Evolutionary conservation across 2,797 vertebrate species (phyloP).

Genomic region (Gobionotothen gibberifrons): DNA sequence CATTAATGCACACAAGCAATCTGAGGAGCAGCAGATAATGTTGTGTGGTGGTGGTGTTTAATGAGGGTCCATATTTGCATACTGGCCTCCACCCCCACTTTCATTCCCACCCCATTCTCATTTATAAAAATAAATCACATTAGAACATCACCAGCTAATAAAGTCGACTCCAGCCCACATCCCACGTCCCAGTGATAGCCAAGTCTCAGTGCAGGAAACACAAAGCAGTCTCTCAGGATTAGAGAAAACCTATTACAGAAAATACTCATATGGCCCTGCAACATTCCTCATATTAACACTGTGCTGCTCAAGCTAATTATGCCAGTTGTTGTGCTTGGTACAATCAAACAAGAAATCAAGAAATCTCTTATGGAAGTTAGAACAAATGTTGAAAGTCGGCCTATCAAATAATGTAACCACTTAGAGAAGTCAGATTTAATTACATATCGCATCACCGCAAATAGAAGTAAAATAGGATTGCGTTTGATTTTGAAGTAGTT

Average conservation of each 20-base stretch:
- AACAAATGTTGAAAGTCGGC: constrained; percentile 65
- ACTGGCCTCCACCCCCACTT: constrained; percentile 81
- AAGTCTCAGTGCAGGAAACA: constrained; percentile 78
- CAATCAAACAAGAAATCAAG: constrained; percentile 71
- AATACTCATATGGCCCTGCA: constrained; percentile 67
- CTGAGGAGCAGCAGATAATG: constrained; percentile 94
- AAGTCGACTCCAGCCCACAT: constrained; percentile 78
- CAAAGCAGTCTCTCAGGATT: constrained; percentile 76
- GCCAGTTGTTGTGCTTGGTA: constrained; percentile 64
- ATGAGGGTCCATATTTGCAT: constrained; percentile 92
- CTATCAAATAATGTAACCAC: constrained; percentile 58
- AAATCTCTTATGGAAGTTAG: constrained; percentile 64
- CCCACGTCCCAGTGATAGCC: constrained; percentile 72
- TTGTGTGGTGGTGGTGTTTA: constrained; percentile 90
- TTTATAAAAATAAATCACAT: constrained; percentile 87
- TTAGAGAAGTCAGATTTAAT: constrained; percentile 74
- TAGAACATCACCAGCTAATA: constrained; percentile 83
- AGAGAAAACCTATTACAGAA: constrained; percentile 77
- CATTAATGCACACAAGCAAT: constrained; percentile 96
- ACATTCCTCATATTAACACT: constrained; percentile 75
- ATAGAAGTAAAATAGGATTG: constrained; percentile 60
- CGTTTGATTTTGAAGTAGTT: constrained; percentile 76
- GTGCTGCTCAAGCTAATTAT: constrained; percentile 67
- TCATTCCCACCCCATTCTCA: constrained; percentile 74
- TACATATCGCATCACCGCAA: constrained; percentile 65